A percentile compares a stretch with the other conserved stretches of the same genome.
Conservation (phyloP, 2,797 vertebrate genomes). For the Carapus acus region DNA sequence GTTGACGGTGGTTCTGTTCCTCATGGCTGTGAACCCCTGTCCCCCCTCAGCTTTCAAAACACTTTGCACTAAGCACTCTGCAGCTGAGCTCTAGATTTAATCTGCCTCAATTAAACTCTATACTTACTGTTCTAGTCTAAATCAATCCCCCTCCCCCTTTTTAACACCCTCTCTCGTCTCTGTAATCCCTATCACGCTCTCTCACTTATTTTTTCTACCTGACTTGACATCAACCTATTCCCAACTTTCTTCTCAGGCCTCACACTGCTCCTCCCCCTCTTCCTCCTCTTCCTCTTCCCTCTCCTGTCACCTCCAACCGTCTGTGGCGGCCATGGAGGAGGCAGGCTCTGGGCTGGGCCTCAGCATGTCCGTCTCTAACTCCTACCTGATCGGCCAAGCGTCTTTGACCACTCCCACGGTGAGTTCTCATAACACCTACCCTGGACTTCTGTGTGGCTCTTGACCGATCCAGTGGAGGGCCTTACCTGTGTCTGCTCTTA, state of each 20-base stretch:
- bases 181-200: conserved; percentile 50
- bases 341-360: conserved; percentile 84
- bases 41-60: conserved; percentile 35
- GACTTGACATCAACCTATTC: background rate
- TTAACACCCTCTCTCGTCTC: conserved; percentile 38
- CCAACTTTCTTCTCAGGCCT: conserved; percentile 71
- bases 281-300: conserved; percentile 94
- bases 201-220: conserved; percentile 32
- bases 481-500: conserved; percentile 39
- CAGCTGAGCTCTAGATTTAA: conserved; percentile 53
- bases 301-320: conserved; percentile 95
- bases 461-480: conserved; percentile 33
- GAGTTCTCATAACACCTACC: conserved; percentile 47
- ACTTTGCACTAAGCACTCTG: conserved; percentile 26
- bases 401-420: conserved; percentile 85
- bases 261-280: conserved; percentile 79
- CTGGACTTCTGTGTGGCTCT: conserved; percentile 53
- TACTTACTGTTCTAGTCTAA: conserved; percentile 53
- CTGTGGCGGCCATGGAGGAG: conserved; percentile 88
- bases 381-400: conserved; percentile 96
- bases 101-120: conserved; percentile 51
- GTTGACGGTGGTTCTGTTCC: conserved; percentile 1
- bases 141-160: conserved; percentile 41
- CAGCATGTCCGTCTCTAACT: conserved; percentile 98
- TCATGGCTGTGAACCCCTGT: conserved; percentile 11